Base-by-base conservation (phyloP, 2,888 invertebrate species). In the Apoderus coryli region DNA sequence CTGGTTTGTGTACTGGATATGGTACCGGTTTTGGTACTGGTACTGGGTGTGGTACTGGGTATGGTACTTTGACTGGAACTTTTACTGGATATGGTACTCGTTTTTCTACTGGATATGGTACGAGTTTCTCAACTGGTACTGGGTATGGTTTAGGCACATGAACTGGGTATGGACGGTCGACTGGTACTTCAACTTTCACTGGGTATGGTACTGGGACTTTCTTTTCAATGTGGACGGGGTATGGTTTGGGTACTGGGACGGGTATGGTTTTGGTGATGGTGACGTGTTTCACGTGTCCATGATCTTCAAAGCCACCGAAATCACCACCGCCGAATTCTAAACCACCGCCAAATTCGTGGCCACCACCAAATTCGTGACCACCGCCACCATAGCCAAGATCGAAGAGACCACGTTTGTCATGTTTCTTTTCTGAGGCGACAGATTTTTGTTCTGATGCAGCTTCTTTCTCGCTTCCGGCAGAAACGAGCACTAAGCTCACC, bases 101-200 rank as follows among this genome's bases (percentile, higher is more conserved):
- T 40, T 68, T 67, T 4, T 65, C 57, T 2, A 68, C 65, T 1
- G 62, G 67, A 27, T 61, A 60, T 4, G 65, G 61, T 30, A 66
- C 63, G 7, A 64, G 65, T 33, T 66, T 57, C 36, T 65, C 65
- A 1, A 67, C 63, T 1, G 61, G 53, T 1, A 67, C 64, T 33
- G 54, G 53, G 40, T 53, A 50, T 2, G 67, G 66, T 13, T 64
- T 61, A 1, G 63, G 62, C 2, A 68, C 49, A 34, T 46, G 49
- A 4, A 54, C 53, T 16, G 60, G 57, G 38, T 57, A 56, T 11
- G 60, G 60, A 35, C 56, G 57, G 39, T 63, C 61, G 22, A 65
- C 63, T 35, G 63, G 62, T 27, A 63, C 59, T n/a, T 54, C 40
- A 28, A 63, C 52, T 39, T 53, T 52, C 10, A 53, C 51, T 16